A percentile compares a stretch with the other conserved stretches of the same genome.
Evolutionary conservation across 2,888 invertebrate genomes (phyloP).

Genomic region (Timema podura): DNA sequence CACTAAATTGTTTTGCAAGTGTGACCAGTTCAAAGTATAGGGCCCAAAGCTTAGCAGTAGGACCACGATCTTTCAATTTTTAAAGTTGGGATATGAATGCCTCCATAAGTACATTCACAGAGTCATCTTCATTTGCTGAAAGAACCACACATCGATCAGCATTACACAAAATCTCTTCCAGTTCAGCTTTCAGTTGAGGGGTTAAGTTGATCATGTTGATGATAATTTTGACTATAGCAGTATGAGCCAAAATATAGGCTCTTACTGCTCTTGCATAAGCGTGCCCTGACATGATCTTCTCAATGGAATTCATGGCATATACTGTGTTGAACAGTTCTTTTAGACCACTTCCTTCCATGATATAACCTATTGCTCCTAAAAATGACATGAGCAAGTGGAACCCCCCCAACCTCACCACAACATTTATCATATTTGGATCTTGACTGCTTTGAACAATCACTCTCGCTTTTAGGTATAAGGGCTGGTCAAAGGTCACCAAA

Average conservation of each 20-base stretch:
- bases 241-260: not conserved
- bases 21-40: not conserved
- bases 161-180: not conserved
- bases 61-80: not conserved
- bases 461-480: slow-evolving; percentile 38
- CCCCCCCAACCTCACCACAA: slow-evolving; percentile 31
- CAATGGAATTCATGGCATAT: not conserved
- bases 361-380: slow-evolving; percentile 23
- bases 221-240: not conserved
- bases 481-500: slow-evolving; percentile 40
- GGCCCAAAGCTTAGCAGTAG: not conserved
- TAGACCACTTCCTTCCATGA: slow-evolving; percentile 27
- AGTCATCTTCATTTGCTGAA: not conserved
- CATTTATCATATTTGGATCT: slow-evolving; percentile 23
- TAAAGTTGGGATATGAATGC: not conserved
- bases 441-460: slow-evolving; percentile 36
- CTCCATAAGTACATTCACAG: slow-evolving; percentile 1
- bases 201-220: not conserved
- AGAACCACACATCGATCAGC: not conserved
- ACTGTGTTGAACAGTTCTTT: not conserved
- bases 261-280: not conserved
- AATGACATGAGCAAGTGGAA: slow-evolving; percentile 29
- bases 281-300: not conserved
- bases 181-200: not conserved
- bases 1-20: slow-evolving; percentile 18